Percentiles rank a stretch among this genome's conserved stretches.
Evolutionary conservation across 2,888 invertebrate species (phyloP).

Genomic region (Leptinotarsa tumamoca): DNA sequence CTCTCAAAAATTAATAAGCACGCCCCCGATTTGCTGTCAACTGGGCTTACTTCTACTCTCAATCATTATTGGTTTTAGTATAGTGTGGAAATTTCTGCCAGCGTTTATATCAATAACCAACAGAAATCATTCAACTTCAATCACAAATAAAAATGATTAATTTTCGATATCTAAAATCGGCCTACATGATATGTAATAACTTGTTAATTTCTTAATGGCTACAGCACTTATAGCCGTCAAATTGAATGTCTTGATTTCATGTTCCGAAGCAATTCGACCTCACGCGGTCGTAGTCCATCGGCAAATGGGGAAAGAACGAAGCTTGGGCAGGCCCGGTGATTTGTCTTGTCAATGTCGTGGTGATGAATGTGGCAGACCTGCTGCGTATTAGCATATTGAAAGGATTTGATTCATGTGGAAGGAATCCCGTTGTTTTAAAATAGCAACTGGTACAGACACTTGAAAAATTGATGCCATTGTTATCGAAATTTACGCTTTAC

Average conservation of each 20-base stretch:
- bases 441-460: constrained; percentile 55
- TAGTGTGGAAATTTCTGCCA: too few species aligned
- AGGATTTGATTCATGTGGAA: constrained; percentile 63
- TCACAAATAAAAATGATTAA: neutral
- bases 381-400: constrained; percentile 66
- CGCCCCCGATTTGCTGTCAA: too few species aligned
- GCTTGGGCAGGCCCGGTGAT: constrained; percentile 55
- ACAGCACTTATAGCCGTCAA: constrained; percentile 28
- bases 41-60: too few species aligned
- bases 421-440: constrained; percentile 63
- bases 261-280: constrained; percentile 50
- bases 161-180: neutral
- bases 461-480: constrained; percentile 32
- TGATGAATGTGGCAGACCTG: constrained; percentile 63
- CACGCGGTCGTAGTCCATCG: constrained; percentile 38
- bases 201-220: constrained; percentile 32
- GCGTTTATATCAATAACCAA: neutral
- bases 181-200: neutral
- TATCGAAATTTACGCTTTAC: constrained; percentile 23
- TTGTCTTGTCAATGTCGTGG: constrained; percentile 66
- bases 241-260: constrained; percentile 50
- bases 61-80: too few species aligned
- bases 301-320: constrained; percentile 3
- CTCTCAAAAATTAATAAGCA: too few species aligned
- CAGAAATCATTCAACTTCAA: neutral